These are phyloP conservation scores for Sakesphorus luctuosus DNA, from an alignment of 2,113 vertebrate genomes.

Conservation along the genomic window DNA sequence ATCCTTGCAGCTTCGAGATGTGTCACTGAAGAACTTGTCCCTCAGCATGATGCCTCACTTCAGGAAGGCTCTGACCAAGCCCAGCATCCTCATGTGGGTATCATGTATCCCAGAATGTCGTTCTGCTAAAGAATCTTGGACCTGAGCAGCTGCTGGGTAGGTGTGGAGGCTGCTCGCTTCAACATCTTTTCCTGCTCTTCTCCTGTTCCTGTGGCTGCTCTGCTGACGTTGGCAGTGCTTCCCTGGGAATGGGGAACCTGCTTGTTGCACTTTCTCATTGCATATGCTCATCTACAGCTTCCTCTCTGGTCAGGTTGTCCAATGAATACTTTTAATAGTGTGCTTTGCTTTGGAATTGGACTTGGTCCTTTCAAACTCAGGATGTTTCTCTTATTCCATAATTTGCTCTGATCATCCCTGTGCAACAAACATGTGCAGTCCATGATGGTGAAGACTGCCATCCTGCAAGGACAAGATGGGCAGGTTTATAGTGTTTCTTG, in stretches of 20 bases:
- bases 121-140: not conserved
- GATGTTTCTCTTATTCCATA: fast-evolving
- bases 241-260: fast-evolving
- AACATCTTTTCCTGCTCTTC: not conserved
- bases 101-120: not conserved
- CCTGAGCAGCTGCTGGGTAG: too few relatives aligned
- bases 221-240: not conserved
- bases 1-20: not conserved
- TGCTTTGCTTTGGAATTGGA: not conserved
- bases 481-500: not conserved
- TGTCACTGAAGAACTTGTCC: not conserved
- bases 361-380: fast-evolving
- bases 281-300: not conserved
- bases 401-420: not conserved
- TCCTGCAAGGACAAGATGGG: not conserved
- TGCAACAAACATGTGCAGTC: not conserved
- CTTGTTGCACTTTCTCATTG: not conserved
- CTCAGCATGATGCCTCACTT: not conserved
- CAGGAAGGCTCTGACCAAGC: not conserved
- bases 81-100: fast-evolving
- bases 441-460: fast-evolving
- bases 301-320: not conserved
- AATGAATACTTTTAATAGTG: not conserved
- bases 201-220: not conserved
- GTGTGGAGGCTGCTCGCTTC: not conserved